Conservation (phyloP, 2,113 vertebrate species). For the Tyto alba region DNA sequence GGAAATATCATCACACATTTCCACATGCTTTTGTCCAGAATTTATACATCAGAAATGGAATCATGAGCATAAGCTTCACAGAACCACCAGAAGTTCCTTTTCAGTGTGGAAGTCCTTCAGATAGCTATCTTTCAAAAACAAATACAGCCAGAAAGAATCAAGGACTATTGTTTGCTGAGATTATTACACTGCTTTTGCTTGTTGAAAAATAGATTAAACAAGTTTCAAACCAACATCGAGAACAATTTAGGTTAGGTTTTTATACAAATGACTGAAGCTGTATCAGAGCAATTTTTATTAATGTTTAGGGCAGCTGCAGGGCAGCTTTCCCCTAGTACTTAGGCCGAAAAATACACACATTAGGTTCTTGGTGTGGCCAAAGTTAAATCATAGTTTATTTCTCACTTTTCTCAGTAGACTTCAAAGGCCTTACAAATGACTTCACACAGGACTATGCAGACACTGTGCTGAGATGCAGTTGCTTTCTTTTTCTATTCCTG, state of each 20-base stretch:
- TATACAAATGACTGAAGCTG: background rate
- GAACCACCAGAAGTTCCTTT: background rate
- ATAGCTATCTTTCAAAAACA: conserved; percentile 23
- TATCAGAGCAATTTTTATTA: background rate
- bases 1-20: background rate
- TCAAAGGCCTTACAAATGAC: background rate
- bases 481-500: background rate
- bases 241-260: conserved; percentile 17
- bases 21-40: background rate
- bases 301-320: background rate
- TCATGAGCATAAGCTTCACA: background rate
- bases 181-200: background rate
- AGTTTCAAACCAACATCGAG: background rate
- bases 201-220: conserved; percentile 19
- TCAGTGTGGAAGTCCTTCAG: background rate
- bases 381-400: background rate
- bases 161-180: background rate
- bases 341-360: background rate
- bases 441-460: background rate
- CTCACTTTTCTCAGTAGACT: background rate
- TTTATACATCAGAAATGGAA: background rate
- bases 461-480: background rate
- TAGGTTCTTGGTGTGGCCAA: background rate
- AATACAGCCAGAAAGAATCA: background rate
- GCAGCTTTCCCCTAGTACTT: background rate